Evolutionary conservation across 2,888 invertebrate genomes (phyloP).

Genomic region (Temnothorax ravouxi): DNA sequence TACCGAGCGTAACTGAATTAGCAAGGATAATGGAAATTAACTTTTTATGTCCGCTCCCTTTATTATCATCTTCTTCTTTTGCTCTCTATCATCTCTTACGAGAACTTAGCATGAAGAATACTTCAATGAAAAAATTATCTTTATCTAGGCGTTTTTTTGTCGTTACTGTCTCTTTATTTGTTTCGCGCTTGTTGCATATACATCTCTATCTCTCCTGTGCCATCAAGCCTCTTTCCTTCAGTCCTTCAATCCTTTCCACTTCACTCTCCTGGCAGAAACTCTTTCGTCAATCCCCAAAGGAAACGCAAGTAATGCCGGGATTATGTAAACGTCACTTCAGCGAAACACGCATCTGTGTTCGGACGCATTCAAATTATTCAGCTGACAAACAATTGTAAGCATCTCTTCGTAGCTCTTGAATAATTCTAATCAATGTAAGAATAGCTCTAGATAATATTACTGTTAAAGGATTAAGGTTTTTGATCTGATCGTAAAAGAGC

Average conservation of each 20-base stretch:
- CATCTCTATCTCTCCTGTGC: constrained; percentile 22
- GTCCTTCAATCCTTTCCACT: constrained; percentile 67
- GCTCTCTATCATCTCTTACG: constrained; percentile 21
- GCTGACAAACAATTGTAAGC: constrained; percentile 54
- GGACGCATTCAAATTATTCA: constrained; percentile 79
- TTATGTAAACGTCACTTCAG: constrained; percentile 83
- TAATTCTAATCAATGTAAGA: constrained; percentile 21
- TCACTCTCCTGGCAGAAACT: constrained; percentile 61
- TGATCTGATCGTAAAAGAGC: no score
- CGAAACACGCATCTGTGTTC: constrained; percentile 77
- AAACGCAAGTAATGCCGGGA: constrained; percentile 82
- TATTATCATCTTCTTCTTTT: constrained; percentile 61
- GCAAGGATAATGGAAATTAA: constrained; percentile 48
- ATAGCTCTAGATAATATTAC: constrained; percentile 23
- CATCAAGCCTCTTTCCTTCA: constrained; percentile 58
- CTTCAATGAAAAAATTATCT: constrained; percentile 73
- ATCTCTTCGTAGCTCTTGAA: constrained; percentile 27
- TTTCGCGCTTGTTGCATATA: constrained; percentile 45
- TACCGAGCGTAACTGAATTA: constrained; percentile 47
- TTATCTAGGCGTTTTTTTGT: constrained; percentile 80
- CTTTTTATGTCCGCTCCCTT: constrained; percentile 47
- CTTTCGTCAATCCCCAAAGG: constrained; percentile 72
- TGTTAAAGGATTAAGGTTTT: not conserved
- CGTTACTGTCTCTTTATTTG: constrained; percentile 74
- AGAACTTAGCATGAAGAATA: constrained; percentile 15